These are phyloP conservation scores for Sandelia bainsii DNA, from an alignment of 2,797 vertebrate genomes.

Conservation along the genomic window DNA sequence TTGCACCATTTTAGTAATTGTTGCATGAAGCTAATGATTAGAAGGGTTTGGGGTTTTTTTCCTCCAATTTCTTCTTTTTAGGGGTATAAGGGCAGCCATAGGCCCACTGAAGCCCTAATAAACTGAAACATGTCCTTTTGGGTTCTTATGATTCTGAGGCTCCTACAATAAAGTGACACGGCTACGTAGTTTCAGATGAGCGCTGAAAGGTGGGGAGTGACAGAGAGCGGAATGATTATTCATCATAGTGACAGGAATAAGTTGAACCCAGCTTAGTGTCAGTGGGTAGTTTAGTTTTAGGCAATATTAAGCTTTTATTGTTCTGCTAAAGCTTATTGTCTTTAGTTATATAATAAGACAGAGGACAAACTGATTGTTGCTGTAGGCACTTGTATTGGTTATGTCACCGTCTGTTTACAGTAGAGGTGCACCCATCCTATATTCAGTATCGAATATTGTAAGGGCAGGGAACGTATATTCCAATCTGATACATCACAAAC, in stretches of 20 bases:
- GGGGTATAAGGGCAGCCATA: background rate
- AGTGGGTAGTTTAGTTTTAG: background rate
- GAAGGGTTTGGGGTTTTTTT: background rate
- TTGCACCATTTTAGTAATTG: slow-evolving; percentile 24
- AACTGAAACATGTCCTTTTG: background rate
- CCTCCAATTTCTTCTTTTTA: background rate
- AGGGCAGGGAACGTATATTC: no score
- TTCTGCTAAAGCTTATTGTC: background rate
- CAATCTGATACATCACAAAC: no score
- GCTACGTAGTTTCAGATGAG: slow-evolving; percentile 9
- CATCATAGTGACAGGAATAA: slow-evolving; percentile 1
- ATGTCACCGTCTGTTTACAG: background rate
- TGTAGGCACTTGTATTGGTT: no score
- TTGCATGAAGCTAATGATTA: slow-evolving; percentile 3
- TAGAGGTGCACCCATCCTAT: no score
- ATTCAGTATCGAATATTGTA: no score
- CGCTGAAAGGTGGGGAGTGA: background rate
- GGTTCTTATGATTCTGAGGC: slow-evolving; percentile 2
- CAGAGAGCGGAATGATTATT: background rate
- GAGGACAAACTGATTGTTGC: slow-evolving; percentile 8
- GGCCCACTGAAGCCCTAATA: background rate
- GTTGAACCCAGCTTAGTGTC: slow-evolving; percentile 2
- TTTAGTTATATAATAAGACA: slow-evolving; percentile 9
- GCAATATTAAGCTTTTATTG: background rate
- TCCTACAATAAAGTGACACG: background rate